Conservation (phyloP, 2,797 vertebrate species). For the Sebastes cheni region DNA sequence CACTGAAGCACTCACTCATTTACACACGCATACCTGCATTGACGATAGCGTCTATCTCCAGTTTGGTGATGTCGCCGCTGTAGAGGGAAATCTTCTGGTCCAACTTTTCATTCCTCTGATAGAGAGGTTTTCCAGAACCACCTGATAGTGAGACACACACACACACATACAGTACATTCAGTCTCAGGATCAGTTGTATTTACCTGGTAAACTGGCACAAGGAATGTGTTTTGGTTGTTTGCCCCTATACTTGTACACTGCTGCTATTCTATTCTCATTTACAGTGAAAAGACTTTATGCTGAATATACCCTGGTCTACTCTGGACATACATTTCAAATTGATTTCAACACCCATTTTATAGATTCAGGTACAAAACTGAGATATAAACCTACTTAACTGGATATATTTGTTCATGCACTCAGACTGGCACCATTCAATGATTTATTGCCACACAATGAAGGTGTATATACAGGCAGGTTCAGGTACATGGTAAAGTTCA, state of each 20-base stretch:
- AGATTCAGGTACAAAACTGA: neutral
- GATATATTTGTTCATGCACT: neutral
- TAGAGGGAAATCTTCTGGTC: slow-evolving; percentile 89
- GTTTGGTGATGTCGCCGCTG: slow-evolving; percentile 88
- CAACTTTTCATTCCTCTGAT: slow-evolving; percentile 72
- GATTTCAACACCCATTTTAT: neutral
- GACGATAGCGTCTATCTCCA: slow-evolving; percentile 90
- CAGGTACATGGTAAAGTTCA: neutral
- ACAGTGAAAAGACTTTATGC: neutral
- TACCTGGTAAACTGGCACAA: neutral
- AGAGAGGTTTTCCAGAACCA: slow-evolving; percentile 23
- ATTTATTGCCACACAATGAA: neutral
- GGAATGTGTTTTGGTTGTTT: neutral
- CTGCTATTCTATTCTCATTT: neutral
- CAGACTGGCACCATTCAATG: too few species aligned
- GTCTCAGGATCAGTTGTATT: neutral
- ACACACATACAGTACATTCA: neutral
- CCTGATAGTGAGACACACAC: slow-evolving; percentile 41
- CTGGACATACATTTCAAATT: neutral
- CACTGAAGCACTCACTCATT: neutral
- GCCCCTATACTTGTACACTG: neutral
- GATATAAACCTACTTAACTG: neutral
- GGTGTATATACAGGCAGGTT: neutral
- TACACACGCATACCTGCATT: slow-evolving; percentile 85
- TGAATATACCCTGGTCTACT: neutral